Percentiles rank a stretch among this genome's conserved stretches.
phyloP scores from a whole-genome alignment of 2,797 vertebrate species.

The Notolepis coatsorum region DNA sequence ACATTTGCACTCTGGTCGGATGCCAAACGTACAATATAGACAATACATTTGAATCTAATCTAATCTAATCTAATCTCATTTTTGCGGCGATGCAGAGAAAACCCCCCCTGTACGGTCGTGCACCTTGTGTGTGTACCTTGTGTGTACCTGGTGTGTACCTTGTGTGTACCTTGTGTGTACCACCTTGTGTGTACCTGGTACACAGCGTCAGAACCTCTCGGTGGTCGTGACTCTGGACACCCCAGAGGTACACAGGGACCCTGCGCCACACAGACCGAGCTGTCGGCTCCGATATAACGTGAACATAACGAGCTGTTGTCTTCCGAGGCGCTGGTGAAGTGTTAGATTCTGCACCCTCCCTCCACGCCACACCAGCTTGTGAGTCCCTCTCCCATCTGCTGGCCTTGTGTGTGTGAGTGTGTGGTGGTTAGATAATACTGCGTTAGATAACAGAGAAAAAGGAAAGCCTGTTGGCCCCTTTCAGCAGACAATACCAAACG shows the following conservation, averaged over 20 bases:
- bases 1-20: no score
- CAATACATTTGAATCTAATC: no score
- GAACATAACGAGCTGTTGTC: conserved; percentile 44
- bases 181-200: conserved; percentile 14
- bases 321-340: conserved; percentile 44
- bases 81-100: no score
- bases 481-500: conserved; percentile 51
- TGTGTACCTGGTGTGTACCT: not conserved
- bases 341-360: conserved; percentile 39
- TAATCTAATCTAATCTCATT: no score
- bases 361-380: conserved; percentile 35
- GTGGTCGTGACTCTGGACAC: conserved; percentile 27
- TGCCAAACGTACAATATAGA: no score
- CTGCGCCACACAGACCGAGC: conserved; percentile 23
- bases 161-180: not conserved
- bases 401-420: conserved; percentile 56
- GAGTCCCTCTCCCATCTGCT: conserved; percentile 24
- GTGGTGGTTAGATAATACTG: conserved; percentile 65
- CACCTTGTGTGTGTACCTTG: no score
- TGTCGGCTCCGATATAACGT: conserved; percentile 56
- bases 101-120: no score
- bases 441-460: conserved; percentile 54
- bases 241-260: conserved; percentile 10
- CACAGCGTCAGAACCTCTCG: conserved; percentile 27
- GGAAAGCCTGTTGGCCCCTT: conserved; percentile 51